phyloP scores from a whole-genome alignment of 2,888 invertebrate species.

The Temnothorax rugatulus region DNA sequence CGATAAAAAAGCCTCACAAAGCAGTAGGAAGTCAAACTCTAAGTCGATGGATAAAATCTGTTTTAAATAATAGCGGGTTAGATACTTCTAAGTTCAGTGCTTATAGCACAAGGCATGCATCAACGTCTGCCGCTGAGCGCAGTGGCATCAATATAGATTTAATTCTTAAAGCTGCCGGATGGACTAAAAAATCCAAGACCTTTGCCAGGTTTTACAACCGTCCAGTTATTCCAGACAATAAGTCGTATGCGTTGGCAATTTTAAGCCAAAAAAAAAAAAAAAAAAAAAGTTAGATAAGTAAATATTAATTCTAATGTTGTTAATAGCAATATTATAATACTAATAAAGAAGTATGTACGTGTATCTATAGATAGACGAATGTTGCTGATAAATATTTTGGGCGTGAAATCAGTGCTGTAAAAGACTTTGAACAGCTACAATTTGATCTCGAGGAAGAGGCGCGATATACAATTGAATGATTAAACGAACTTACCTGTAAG shows the following conservation, averaged over 20 bases:
- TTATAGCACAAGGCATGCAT: slow-evolving; percentile 64
- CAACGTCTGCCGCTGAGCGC: slow-evolving; percentile 56
- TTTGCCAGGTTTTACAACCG: slow-evolving; percentile 57
- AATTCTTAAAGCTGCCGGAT: slow-evolving; percentile 60
- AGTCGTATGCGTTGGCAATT: not conserved
- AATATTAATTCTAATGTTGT: too few species aligned
- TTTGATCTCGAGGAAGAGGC: too few species aligned
- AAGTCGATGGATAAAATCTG: slow-evolving; percentile 62
- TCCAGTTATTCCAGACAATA: not conserved
- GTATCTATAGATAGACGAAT: too few species aligned
- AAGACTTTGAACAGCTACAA: too few species aligned
- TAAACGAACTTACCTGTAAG: too few species aligned
- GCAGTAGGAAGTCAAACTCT: slow-evolving; percentile 48
- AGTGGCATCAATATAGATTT: slow-evolving; percentile 57
- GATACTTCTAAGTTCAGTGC: slow-evolving; percentile 38
- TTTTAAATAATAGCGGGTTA: slow-evolving; percentile 35
- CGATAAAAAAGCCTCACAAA: slow-evolving; percentile 54
- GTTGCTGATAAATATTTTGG: too few species aligned
- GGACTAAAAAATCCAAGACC: slow-evolving; percentile 56
- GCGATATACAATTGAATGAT: too few species aligned
- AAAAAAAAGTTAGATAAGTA: not conserved
- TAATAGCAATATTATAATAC: too few species aligned
- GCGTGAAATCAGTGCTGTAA: too few species aligned
- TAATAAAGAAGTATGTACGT: too few species aligned
- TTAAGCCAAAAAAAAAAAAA: too few species aligned